Base-by-base conservation (phyloP, 1,140 invertebrate species). In the Coptotermes formosanus region DNA sequence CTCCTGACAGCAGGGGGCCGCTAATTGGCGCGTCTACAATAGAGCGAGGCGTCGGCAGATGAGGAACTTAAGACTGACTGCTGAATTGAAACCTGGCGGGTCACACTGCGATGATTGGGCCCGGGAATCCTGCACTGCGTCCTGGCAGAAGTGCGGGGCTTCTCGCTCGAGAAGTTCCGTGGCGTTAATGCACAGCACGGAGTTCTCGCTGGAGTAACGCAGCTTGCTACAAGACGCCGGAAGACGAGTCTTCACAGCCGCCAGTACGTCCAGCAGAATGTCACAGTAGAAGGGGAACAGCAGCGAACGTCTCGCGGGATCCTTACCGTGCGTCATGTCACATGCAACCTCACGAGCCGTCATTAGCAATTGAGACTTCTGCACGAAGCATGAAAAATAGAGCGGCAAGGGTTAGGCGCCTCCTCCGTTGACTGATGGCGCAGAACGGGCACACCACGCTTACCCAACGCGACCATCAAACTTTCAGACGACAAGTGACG, bases 291-390 rank as follows among this genome's bases (percentile, higher is more conserved):
- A n/a, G n/a, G n/a, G n/a, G 45, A 48, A 12, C 45, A 48, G 6
- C 6, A 48, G 6, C 6, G 45, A 48, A 48, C 45, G 6, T 48
- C 45, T 48, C 45, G 45, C 45, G 59, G 59, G 59, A 19, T 69
- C 8, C 64, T 21, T 7, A 64, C 64, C 3, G 23, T 25, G 4
- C 7, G 64, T 12, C 25, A 3, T n/a, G 64, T 69, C 64, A 69
- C 64, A 69, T 69, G 64, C 64, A 69, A 69, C 64, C 64, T 69
- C 64, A n/a, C 64, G 3, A 25, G 64, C n/a, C 64, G 64, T 69
- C 64, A 69, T 69, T 69, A 69, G 64, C 64, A 12, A 69, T 69
- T 69, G 64, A 69, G 64, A 69, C 64, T 69, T 69, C n/a, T 69
- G 64, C 64, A 69, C 64, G 64, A 69, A 69, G 64, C 64, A 69